phyloP scores from a whole-genome alignment of 2,888 invertebrate genomes.

The Rhorus exstirpatorius region DNA sequence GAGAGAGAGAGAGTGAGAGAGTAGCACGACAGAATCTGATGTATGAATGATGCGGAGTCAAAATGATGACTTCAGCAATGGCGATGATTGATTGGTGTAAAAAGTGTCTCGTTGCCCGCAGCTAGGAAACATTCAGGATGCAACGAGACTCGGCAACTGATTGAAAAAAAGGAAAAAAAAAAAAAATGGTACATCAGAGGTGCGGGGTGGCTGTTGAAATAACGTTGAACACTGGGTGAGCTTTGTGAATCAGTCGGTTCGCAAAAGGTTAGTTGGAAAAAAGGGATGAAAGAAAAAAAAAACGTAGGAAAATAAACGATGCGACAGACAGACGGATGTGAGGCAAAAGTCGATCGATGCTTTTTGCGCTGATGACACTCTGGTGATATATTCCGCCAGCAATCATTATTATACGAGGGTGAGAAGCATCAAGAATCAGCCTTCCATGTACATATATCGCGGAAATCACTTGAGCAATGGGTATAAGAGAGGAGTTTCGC shows the following conservation, averaged over 20 bases:
- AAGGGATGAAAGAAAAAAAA: conserved; percentile 32
- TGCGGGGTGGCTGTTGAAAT: conserved; percentile 6
- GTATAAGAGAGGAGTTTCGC: conserved; percentile 15
- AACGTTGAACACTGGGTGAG: conserved; percentile 34
- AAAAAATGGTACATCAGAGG: conserved; percentile 16
- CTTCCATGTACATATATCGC: conserved; percentile 64
- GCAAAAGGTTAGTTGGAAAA: conserved; percentile 34
- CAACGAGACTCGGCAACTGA: conserved; percentile 24
- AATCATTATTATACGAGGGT: conserved; percentile 76
- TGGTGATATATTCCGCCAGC: conserved; percentile 56
- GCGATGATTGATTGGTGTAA: conserved; percentile 46
- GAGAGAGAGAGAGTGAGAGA: too few relatives aligned
- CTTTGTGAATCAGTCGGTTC: conserved; percentile 38
- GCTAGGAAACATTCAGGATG: conserved; percentile 24
- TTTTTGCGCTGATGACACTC: conserved; percentile 48
- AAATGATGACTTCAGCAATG: conserved; percentile 24
- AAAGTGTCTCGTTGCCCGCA: conserved; percentile 24
- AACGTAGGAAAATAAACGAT: conserved; percentile 58
- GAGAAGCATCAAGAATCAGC: conserved; percentile 27
- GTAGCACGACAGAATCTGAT: neutral
- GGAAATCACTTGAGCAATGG: conserved; percentile 73
- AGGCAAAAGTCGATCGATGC: conserved; percentile 29
- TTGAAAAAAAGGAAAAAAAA: conserved; percentile 27
- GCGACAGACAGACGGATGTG: conserved; percentile 49
- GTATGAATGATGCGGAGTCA: conserved; percentile 25